Evolutionary conservation across 2,113 vertebrate species (phyloP).

Genomic region (Dasyurus viverrinus): DNA sequence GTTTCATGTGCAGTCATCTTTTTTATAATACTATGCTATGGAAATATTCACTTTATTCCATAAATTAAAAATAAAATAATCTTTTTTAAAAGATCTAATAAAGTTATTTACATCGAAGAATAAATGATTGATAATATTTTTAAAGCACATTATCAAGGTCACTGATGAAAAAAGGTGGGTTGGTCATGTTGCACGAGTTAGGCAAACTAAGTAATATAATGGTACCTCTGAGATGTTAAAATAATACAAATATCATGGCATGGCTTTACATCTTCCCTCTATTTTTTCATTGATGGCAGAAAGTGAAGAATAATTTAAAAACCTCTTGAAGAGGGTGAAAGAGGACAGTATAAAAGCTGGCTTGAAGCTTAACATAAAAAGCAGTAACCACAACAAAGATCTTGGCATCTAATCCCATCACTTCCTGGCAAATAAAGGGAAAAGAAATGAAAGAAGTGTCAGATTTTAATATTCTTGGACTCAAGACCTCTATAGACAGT

Average conservation of each 20-base stretch:
- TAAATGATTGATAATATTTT: no score
- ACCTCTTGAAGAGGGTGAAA: not conserved
- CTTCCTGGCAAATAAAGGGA: not conserved
- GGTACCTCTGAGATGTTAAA: not conserved
- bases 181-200: not conserved
- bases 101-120: no score
- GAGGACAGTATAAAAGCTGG: not conserved
- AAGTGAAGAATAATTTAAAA: not conserved
- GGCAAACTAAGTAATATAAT: not conserved
- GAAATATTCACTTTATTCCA: no score
- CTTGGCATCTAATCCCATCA: not conserved
- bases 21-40: no score
- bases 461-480: not conserved
- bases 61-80: no score
- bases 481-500: not conserved
- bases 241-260: not conserved
- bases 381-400: not conserved
- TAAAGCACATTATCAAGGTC: no score
- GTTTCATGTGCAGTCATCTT: no score
- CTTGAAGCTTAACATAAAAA: not conserved
- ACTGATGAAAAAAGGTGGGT: not conserved
- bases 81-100: no score
- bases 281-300: not conserved
- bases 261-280: not conserved
- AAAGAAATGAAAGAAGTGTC: not conserved